Conservation (phyloP, 1,140 invertebrate species). For the Melanaphis sacchari region DNA sequence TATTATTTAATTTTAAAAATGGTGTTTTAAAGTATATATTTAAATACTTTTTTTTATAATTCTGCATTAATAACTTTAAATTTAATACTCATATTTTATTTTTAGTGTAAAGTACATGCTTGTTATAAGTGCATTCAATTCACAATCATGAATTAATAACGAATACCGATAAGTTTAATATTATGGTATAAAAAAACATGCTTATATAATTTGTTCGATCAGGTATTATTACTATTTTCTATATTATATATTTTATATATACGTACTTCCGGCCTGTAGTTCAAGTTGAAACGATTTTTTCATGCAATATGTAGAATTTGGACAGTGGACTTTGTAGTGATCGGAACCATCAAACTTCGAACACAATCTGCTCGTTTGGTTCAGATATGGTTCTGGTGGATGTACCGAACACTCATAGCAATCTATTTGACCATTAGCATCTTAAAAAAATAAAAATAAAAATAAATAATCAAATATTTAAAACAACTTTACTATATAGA, state of each 20-base stretch:
- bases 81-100: not conserved
- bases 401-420: conserved; percentile 77
- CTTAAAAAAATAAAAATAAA: conserved; percentile 55
- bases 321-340: conserved; percentile 75
- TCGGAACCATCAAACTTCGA: conserved; percentile 74
- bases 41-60: too few relatives aligned
- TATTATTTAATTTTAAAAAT: too few relatives aligned
- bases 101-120: not conserved
- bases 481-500: not conserved
- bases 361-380: conserved; percentile 69
- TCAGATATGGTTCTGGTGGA: conserved; percentile 64
- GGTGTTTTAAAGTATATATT: too few relatives aligned
- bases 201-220: not conserved
- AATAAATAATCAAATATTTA: not conserved
- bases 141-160: not conserved
- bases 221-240: not conserved
- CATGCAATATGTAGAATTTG: conserved; percentile 80
- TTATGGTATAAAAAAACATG: too few relatives aligned
- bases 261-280: conserved; percentile 70
- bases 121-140: not conserved
- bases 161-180: not conserved
- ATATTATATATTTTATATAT: not conserved
- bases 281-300: conserved; percentile 73
- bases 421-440: conserved; percentile 58
- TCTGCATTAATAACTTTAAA: not conserved